A percentile compares a stretch with the other conserved stretches of the same genome.
These are phyloP conservation scores for Sycophila sp. DNA, from an alignment of 1,140 invertebrate species.

Conservation along the genomic window DNA sequence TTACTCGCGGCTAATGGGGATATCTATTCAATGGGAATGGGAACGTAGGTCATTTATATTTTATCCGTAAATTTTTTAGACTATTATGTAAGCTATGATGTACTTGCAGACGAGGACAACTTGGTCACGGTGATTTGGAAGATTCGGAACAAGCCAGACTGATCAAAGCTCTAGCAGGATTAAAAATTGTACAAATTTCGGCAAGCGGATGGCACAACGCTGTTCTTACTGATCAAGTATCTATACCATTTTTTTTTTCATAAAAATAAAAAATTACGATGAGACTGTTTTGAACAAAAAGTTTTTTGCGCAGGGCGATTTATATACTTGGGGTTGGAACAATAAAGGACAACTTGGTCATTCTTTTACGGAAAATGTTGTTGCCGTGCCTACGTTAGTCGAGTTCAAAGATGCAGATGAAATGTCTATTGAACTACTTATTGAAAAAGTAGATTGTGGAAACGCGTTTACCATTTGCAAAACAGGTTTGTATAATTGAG, in stretches of 20 bases:
- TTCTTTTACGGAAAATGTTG: constrained; percentile 58
- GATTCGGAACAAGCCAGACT: constrained; percentile 71
- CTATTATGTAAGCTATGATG: too few relatives aligned
- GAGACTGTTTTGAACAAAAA: constrained; percentile 14
- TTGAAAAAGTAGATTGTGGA: constrained; percentile 74
- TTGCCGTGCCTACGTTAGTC: constrained; percentile 67
- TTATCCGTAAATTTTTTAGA: too few relatives aligned
- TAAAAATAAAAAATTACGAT: neutral
- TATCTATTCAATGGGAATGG: constrained; percentile 83
- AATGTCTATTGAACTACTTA: constrained; percentile 59
- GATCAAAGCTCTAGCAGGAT: constrained; percentile 78
- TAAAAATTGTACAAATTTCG: constrained; percentile 73
- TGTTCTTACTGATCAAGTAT: constrained; percentile 73
- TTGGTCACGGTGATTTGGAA: constrained; percentile 79
- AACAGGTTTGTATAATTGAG: constrained; percentile 19
- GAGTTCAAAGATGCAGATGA: constrained; percentile 67
- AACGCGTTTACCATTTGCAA: constrained; percentile 72
- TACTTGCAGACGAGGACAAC: constrained; percentile 84
- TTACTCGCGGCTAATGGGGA: constrained; percentile 76
- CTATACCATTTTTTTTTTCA: neutral
- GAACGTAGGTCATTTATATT: constrained; percentile 71
- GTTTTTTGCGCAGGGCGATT: constrained; percentile 70
- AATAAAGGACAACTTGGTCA: constrained; percentile 84
- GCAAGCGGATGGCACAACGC: constrained; percentile 88
- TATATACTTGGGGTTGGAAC: constrained; percentile 95